Conservation (phyloP, 2,113 vertebrate genomes). For the Etheostoma cragini region DNA sequence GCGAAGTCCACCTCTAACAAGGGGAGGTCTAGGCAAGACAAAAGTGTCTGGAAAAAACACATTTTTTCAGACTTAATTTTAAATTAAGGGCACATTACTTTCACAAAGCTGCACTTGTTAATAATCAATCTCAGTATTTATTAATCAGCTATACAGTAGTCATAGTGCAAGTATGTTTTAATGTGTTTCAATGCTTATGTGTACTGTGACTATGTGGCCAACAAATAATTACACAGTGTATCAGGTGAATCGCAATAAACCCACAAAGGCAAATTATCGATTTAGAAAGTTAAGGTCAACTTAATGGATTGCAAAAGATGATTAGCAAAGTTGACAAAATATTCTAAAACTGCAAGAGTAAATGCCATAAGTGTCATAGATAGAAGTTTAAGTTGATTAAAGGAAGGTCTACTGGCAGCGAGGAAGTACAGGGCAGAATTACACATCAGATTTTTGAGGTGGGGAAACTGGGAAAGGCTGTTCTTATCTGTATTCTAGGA, state of each 20-base stretch:
- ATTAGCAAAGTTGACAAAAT: constrained; percentile 72
- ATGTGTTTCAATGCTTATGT: constrained; percentile 37
- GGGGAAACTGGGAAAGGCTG: constrained; percentile 41
- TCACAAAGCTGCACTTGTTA: background rate
- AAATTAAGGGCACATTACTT: constrained; percentile 47
- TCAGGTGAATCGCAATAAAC: constrained; percentile 51
- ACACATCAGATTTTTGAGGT: constrained; percentile 35
- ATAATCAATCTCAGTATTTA: constrained; percentile 15
- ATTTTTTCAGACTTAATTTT: constrained; percentile 31
- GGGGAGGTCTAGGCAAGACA: constrained; percentile 62
- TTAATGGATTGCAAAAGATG: constrained; percentile 76
- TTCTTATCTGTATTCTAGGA: constrained; percentile 29
- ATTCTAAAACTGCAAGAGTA: constrained; percentile 49
- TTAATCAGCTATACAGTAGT: background rate
- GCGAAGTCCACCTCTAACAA: constrained; percentile 77
- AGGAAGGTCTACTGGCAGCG: constrained; percentile 61
- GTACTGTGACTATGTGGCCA: constrained; percentile 39
- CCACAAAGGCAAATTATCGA: constrained; percentile 64
- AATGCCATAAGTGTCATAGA: constrained; percentile 61
- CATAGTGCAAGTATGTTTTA: constrained; percentile 21
- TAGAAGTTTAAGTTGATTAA: constrained; percentile 67
- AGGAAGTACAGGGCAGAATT: constrained; percentile 62
- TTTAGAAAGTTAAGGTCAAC: constrained; percentile 71
- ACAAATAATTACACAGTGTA: constrained; percentile 58
- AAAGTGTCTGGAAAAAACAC: constrained; percentile 38